These are phyloP conservation scores for Sternarchorhynchus goeldii DNA, from an alignment of 2,797 vertebrate species.

Conservation along the genomic window DNA sequence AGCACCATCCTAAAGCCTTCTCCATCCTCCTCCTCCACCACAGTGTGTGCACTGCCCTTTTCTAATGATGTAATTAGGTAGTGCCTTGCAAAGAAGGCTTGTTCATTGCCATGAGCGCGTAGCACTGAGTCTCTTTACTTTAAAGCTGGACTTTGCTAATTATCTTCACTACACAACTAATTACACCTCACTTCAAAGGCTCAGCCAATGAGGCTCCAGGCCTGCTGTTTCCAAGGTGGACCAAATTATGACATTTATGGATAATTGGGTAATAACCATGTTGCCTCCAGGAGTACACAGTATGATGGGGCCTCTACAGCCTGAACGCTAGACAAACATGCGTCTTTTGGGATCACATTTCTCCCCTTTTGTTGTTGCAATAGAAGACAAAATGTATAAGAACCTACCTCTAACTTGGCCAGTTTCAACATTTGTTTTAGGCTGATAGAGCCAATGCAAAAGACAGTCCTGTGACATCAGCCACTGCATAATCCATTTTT, in stretches of 20 bases:
- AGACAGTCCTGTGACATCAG: slow-evolving; percentile 4
- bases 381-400: slow-evolving; percentile 21
- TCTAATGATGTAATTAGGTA: slow-evolving; percentile 44
- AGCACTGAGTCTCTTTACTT: slow-evolving; percentile 73
- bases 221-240: slow-evolving; percentile 65
- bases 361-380: neutral
- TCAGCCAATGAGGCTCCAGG: slow-evolving; percentile 62
- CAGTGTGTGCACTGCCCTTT: neutral
- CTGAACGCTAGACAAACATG: slow-evolving; percentile 27
- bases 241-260: slow-evolving; percentile 72
- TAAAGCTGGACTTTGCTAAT: slow-evolving; percentile 75
- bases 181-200: slow-evolving; percentile 83
- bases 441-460: slow-evolving; percentile 24
- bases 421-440: slow-evolving; percentile 9
- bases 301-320: slow-evolving; percentile 37
- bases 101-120: slow-evolving; percentile 66
- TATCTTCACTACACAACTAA: slow-evolving; percentile 78
- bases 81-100: slow-evolving; percentile 25
- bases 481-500: slow-evolving; percentile 18
- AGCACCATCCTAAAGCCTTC: slow-evolving; percentile 11
- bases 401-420: neutral
- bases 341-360: neutral
- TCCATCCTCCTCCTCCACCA: neutral
- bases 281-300: slow-evolving; percentile 65
- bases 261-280: slow-evolving; percentile 76